Evolutionary conservation across 1,140 invertebrate species (phyloP).

Genomic region (Phortica variegata): DNA sequence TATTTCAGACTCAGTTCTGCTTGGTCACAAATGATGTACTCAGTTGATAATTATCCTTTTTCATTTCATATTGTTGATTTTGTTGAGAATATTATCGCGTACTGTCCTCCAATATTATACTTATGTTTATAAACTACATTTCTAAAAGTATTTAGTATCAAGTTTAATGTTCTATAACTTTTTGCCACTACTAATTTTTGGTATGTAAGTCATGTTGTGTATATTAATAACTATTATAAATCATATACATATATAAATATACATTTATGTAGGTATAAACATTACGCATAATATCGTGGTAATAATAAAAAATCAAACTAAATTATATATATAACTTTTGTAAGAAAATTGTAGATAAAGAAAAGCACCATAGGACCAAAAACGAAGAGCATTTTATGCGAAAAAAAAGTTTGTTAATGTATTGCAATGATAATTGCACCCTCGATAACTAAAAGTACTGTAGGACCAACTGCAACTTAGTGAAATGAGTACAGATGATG

Average conservation of each 20-base stretch:
- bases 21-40: conserved; percentile 45
- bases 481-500: conserved; percentile 9
- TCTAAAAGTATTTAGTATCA: conserved; percentile 5
- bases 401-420: no score
- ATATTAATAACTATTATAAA: conserved; percentile 10
- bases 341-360: conserved; percentile 13
- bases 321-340: conserved; percentile 20
- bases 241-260: conserved; percentile 17
- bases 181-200: no score
- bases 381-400: conserved; percentile 22
- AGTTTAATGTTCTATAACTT: no score
- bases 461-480: conserved; percentile 21
- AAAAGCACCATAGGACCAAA: no score
- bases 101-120: conserved; percentile 1
- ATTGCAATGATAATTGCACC: no score
- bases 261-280: conserved; percentile 9
- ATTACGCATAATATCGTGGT: conserved; percentile 5
- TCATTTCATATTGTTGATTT: neutral
- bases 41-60: conserved; percentile 23
- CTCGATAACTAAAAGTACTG: no score
- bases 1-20: conserved; percentile 48
- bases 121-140: neutral
- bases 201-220: conserved; percentile 5
- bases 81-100: conserved; percentile 1
- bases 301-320: conserved; percentile 21